Conservation (phyloP, 2,797 vertebrate species). For the Semotilus atromaculatus region DNA sequence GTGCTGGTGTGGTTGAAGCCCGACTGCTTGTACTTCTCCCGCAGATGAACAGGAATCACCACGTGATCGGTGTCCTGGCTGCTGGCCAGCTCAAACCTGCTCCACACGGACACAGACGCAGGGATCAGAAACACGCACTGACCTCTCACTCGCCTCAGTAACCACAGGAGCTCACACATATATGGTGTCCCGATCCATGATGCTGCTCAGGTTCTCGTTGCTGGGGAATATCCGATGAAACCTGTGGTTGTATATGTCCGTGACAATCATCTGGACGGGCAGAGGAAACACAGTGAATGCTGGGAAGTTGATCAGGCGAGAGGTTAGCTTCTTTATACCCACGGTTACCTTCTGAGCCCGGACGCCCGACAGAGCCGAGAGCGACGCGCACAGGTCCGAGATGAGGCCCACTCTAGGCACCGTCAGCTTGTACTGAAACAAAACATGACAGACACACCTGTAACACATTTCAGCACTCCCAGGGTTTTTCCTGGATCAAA, state of each 20-base stretch:
- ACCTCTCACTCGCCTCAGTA: neutral
- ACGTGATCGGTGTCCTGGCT: slow-evolving; percentile 93
- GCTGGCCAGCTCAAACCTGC: slow-evolving; percentile 91
- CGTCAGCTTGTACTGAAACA: slow-evolving; percentile 93
- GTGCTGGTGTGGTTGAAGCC: slow-evolving; percentile 95
- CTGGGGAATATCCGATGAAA: slow-evolving; percentile 97
- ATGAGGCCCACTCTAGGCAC: slow-evolving; percentile 99
- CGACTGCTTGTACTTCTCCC: slow-evolving; percentile 95
- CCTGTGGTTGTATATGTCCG: slow-evolving; percentile 98
- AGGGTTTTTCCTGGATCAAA: too few species aligned
- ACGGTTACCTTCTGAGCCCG: slow-evolving; percentile 90
- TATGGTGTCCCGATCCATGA: slow-evolving; percentile 98
- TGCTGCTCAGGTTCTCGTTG: slow-evolving; percentile 98
- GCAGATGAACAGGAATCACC: slow-evolving; percentile 94
- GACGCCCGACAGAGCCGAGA: slow-evolving; percentile 87
- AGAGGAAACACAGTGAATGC: neutral
- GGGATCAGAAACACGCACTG: neutral
- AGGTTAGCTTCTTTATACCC: neutral
- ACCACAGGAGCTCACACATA: slow-evolving; percentile 89
- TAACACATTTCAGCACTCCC: neutral
- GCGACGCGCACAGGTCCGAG: slow-evolving; percentile 92
- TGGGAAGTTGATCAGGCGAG: neutral
- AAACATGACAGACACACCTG: slow-evolving; percentile 9
- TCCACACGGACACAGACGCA: neutral
- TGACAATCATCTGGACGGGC: slow-evolving; percentile 85